Conservation (phyloP, 2,113 vertebrate genomes). For the Tichodroma muraria region DNA sequence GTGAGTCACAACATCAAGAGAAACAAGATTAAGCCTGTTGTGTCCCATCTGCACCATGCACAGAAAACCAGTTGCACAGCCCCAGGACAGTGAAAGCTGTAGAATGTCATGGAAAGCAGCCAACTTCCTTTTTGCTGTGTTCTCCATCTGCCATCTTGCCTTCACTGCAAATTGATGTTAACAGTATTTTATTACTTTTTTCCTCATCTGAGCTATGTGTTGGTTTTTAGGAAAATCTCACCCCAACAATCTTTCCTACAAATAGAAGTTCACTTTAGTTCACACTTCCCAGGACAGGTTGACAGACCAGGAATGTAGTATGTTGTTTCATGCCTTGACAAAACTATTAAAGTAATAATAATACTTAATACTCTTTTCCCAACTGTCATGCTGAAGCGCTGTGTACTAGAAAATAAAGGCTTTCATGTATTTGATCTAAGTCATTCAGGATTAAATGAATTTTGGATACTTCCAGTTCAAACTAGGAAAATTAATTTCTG, state of each 20-base stretch:
- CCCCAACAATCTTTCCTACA: neutral
- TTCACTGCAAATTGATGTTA: neutral
- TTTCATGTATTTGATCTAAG: neutral
- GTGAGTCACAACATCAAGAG: conserved; percentile 42
- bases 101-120: neutral
- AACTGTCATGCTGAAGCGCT: neutral
- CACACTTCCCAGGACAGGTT: neutral
- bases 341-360: neutral
- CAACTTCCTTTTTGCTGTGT: neutral
- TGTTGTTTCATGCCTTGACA: neutral
- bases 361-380: neutral
- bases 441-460: neutral
- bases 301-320: neutral
- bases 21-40: conserved; percentile 50
- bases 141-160: neutral
- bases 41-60: neutral
- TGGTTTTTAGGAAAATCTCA: neutral
- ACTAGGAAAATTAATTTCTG: neutral
- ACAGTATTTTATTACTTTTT: neutral
- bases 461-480: neutral
- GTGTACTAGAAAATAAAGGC: neutral
- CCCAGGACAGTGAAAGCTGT: neutral
- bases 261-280: neutral
- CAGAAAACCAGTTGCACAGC: conserved; percentile 44
- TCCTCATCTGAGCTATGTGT: neutral